These are phyloP conservation scores for Calliopum simillimum DNA, from an alignment of 2,888 invertebrate genomes.

Conservation along the genomic window DNA sequence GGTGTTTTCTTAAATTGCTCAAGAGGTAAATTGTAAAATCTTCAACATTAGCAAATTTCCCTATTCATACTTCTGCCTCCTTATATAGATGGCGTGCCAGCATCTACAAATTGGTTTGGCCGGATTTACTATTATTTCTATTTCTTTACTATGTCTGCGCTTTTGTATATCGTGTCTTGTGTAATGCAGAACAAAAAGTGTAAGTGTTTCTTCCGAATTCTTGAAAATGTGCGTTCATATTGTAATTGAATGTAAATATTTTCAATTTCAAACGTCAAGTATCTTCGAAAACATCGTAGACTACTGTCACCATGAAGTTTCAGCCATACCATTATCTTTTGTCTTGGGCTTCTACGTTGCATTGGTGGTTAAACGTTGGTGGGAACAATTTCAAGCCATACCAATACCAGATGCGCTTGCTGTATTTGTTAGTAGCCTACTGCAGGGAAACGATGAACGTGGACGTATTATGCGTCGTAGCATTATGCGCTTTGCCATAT, in stretches of 20 bases:
- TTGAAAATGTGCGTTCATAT: too few species aligned
- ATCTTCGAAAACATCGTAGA: conserved; percentile 81
- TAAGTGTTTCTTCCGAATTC: conserved; percentile 31
- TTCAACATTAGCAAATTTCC: too few species aligned
- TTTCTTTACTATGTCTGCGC: conserved; percentile 74
- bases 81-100: conserved; percentile 87
- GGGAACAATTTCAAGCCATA: conserved; percentile 83
- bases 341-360: conserved; percentile 93
- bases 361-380: conserved; percentile 92
- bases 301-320: conserved; percentile 84
- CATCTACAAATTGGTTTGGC: conserved; percentile 92
- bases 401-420: conserved; percentile 89
- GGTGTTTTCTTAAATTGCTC: conserved; percentile 57
- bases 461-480: conserved; percentile 85
- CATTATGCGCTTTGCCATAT: conserved; percentile 83
- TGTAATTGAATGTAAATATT: background rate
- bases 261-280: conserved; percentile 66
- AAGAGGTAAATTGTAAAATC: conserved; percentile 47
- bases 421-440: conserved; percentile 82
- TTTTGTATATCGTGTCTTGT: conserved; percentile 44
- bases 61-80: too few species aligned
- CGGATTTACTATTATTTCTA: conserved; percentile 83
- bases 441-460: conserved; percentile 85
- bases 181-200: conserved; percentile 43
- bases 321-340: conserved; percentile 89